Evolutionary conservation across 37 sponge, comb jelly and placozoan genomes (phyloP).

Genomic region (Diacarnus erythraeanus): DNA sequence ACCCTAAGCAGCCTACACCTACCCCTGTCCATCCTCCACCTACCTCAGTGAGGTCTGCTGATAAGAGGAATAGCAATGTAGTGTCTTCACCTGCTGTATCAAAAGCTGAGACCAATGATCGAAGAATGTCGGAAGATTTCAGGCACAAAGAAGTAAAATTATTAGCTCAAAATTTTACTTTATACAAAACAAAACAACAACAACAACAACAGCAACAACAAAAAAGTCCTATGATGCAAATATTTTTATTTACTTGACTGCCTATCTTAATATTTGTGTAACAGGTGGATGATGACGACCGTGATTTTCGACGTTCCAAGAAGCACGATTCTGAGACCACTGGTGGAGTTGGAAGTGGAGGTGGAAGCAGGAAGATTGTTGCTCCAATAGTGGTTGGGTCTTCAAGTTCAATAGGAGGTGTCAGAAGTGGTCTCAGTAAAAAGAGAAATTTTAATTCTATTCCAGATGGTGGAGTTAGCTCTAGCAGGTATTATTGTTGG

Average conservation of each 20-base stretch:
- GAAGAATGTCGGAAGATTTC: conserved; percentile 50
- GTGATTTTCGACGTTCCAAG: conserved; percentile 80
- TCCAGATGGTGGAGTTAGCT: not conserved
- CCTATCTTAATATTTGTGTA: not conserved
- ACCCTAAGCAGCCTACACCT: not conserved
- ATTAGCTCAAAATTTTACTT: too few relatives aligned
- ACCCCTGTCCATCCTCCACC: not conserved
- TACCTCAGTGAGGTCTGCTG: not conserved
- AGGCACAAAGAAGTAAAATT: conserved; percentile 54
- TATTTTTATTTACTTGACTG: not conserved
- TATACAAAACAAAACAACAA: too few relatives aligned
- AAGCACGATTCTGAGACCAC: conserved; percentile 5
- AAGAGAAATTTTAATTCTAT: conserved; percentile 3
- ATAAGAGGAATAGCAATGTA: not conserved
- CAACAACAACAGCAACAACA: too few relatives aligned
- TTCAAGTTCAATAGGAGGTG: conserved; percentile 1
- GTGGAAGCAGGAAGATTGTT: not conserved
- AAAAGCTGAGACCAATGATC: not conserved
- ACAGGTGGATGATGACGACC: conserved; percentile 88
- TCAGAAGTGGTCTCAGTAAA: not conserved
- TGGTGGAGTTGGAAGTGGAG: not conserved
- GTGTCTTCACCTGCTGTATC: not conserved
- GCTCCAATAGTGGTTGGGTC: not conserved
- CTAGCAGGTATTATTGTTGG: not conserved
- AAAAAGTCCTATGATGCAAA: too few relatives aligned